Conservation (phyloP, 1,140 invertebrate species). For the Drosophila grimshawi region DNA sequence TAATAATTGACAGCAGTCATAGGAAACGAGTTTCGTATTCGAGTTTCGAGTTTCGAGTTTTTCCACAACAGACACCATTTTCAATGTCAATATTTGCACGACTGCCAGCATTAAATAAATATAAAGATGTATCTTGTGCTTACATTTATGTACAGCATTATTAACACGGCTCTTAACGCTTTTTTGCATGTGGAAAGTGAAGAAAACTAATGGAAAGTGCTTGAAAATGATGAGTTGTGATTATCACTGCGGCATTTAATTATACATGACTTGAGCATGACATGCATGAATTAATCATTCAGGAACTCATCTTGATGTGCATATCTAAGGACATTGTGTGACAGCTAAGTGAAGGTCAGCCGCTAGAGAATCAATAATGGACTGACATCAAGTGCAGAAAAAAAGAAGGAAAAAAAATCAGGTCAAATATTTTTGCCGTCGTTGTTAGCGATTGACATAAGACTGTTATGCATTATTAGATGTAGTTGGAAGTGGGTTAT, state of each 20-base stretch:
- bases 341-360: constrained; percentile 51
- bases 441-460: constrained; percentile 19
- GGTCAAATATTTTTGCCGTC: constrained; percentile 30
- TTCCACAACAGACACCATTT: constrained; percentile 44
- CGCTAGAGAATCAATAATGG: constrained; percentile 57
- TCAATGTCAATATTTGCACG: constrained; percentile 80
- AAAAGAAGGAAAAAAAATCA: constrained; percentile 42
- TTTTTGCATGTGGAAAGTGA: constrained; percentile 40
- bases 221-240: constrained; percentile 34
- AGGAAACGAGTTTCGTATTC: constrained; percentile 30
- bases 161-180: constrained; percentile 22
- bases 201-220: constrained; percentile 39
- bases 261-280: constrained; percentile 37
- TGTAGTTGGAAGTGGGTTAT: background rate
- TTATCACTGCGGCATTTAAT: constrained; percentile 27
- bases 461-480: background rate
- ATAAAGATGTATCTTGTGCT: constrained; percentile 31
- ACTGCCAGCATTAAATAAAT: constrained; percentile 22
- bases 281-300: constrained; percentile 41
- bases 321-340: background rate
- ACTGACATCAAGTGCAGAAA: constrained; percentile 28
- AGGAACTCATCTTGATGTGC: constrained; percentile 6
- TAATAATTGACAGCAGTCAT: constrained; percentile 16
- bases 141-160: constrained; percentile 19
- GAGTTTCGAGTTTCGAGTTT: constrained; percentile 33